These are phyloP conservation scores for Yponomeuta plumbellus DNA, from an alignment of 2,888 invertebrate genomes.

Conservation along the genomic window DNA sequence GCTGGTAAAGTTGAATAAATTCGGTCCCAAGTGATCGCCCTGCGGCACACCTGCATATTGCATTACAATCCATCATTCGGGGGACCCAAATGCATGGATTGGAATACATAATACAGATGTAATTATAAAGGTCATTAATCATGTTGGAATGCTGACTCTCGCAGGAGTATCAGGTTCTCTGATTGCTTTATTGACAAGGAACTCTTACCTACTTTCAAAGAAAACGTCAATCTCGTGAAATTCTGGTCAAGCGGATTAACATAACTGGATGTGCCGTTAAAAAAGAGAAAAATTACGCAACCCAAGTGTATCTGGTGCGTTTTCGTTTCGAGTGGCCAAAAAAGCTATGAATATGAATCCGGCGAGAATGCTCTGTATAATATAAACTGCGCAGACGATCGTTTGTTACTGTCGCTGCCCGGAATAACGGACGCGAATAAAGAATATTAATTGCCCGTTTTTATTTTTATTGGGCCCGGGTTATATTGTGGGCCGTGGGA, in stretches of 20 bases:
- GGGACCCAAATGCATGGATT: constrained; percentile 1
- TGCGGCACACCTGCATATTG: constrained; percentile 8
- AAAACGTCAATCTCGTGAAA: constrained; percentile 39
- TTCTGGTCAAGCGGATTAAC: constrained; percentile 65
- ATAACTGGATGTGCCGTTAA: constrained; percentile 74
- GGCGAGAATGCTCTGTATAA: constrained; percentile 7
- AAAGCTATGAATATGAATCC: constrained; percentile 13
- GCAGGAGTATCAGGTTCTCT: not conserved
- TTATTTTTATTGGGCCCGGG: constrained; percentile 63
- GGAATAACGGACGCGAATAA: constrained; percentile 68
- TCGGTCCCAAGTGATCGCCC: constrained; percentile 6
- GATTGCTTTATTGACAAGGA: not conserved
- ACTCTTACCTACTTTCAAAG: constrained; percentile 50
- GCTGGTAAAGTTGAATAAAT: not conserved
- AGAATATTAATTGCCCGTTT: constrained; percentile 70
- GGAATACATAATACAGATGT: constrained; percentile 4
- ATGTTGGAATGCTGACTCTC: not conserved
- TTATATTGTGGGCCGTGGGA: constrained; percentile 64
- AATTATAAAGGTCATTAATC: constrained; percentile 4
- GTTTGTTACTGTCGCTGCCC: constrained; percentile 60
- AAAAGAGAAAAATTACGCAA: constrained; percentile 63
- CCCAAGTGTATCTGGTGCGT: constrained; percentile 47
- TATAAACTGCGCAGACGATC: constrained; percentile 44
- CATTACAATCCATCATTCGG: not conserved
- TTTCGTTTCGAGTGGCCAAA: constrained; percentile 18